Evolutionary conservation across 1,140 invertebrate genomes (phyloP).

Genomic region (Hycleus cichorii): DNA sequence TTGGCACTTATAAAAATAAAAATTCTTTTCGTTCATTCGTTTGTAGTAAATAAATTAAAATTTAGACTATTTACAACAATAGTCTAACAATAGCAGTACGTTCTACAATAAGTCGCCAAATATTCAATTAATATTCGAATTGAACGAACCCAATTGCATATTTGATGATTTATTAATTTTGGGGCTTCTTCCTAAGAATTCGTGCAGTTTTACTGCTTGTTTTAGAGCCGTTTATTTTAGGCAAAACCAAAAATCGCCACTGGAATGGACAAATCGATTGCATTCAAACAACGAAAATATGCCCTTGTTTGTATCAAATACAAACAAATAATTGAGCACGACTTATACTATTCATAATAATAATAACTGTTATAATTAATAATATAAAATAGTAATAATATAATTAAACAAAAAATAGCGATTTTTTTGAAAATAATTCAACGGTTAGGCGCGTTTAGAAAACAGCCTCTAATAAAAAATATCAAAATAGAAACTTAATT

Average conservation of each 20-base stretch:
- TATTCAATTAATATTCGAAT: no score
- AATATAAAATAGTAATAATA: conserved; percentile 22
- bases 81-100: conserved; percentile 14
- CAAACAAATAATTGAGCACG: not conserved
- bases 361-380: conserved; percentile 13
- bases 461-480: conserved; percentile 27
- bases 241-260: not conserved
- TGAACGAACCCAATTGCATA: no score
- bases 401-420: conserved; percentile 14
- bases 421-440: conserved; percentile 11
- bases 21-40: not conserved
- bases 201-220: not conserved
- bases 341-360: conserved; percentile 2
- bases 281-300: not conserved
- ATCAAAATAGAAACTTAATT: conserved; percentile 30
- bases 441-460: conserved; percentile 7
- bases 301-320: not conserved
- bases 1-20: conserved; percentile 19
- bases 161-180: no score
- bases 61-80: conserved; percentile 34
- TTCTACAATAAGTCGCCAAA: no score
- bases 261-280: conserved; percentile 1
- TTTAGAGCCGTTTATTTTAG: not conserved
- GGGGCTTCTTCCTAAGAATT: no score
- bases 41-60: conserved; percentile 4